Percentiles rank a stretch among this genome's conserved stretches.
Evolutionary conservation across 2,113 vertebrate species (phyloP).

Genomic region (Nothobranchius furzeri): DNA sequence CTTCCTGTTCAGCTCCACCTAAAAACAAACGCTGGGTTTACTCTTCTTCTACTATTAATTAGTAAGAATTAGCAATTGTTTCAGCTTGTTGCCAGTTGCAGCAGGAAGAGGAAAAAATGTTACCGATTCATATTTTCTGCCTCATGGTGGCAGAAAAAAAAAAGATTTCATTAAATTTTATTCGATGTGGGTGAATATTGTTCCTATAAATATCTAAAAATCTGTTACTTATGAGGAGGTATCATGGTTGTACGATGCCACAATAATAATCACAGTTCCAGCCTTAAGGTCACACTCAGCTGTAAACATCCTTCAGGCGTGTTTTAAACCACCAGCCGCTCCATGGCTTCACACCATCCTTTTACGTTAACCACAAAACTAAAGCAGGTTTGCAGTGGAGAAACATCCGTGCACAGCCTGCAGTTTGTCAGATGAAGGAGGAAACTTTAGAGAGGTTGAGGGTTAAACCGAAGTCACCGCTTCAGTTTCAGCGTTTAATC

Average conservation of each 20-base stretch:
- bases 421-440: conserved; percentile 5
- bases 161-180: too few relatives aligned
- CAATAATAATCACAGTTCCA: too few relatives aligned
- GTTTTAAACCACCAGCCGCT: not conserved
- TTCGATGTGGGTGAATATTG: too few relatives aligned
- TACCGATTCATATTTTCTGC: too few relatives aligned
- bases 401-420: not conserved
- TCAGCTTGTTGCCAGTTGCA: too few relatives aligned
- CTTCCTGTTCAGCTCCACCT: conserved; percentile 93
- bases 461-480: conserved; percentile 12
- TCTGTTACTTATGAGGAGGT: too few relatives aligned
- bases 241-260: too few relatives aligned
- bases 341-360: not conserved
- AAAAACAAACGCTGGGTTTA: not conserved
- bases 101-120: too few relatives aligned
- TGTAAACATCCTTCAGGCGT: not conserved
- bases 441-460: conserved; percentile 10
- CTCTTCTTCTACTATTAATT: too few relatives aligned
- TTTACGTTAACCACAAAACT: not conserved
- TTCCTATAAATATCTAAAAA: too few relatives aligned
- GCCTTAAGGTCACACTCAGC: not conserved
- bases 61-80: too few relatives aligned
- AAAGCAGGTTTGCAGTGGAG: not conserved
- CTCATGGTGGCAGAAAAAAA: too few relatives aligned
- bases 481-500: conserved; percentile 1